Evolutionary conservation across 2,113 vertebrate species (phyloP).

Genomic region (Ailurus styani): DNA sequence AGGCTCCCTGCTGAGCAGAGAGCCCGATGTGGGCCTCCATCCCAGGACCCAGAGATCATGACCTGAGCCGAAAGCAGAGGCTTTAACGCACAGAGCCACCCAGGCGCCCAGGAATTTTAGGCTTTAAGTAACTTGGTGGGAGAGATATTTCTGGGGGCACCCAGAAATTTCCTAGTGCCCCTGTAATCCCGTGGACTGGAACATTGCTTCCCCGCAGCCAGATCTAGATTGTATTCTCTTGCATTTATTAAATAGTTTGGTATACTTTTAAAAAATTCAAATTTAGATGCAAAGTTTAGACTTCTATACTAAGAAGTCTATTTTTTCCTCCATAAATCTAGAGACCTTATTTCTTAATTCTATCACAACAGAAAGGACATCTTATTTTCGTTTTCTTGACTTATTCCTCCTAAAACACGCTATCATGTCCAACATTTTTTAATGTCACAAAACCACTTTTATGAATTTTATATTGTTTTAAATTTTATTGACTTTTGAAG

Average conservation of each 20-base stretch:
- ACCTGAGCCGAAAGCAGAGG: no score
- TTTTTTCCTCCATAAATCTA: background rate
- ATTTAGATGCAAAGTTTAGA: background rate
- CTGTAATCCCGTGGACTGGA: background rate
- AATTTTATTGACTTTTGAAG: background rate
- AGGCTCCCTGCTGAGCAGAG: no score
- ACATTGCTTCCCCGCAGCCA: background rate
- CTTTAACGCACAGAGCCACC: no score
- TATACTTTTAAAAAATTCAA: background rate
- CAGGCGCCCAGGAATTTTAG: background rate
- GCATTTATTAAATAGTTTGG: background rate
- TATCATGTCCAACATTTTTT: background rate
- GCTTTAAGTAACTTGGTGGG: background rate
- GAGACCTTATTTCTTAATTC: background rate
- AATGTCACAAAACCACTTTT: background rate
- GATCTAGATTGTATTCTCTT: background rate
- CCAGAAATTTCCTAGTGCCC: background rate
- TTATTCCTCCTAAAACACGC: background rate
- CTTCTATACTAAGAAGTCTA: background rate
- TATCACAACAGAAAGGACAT: background rate
- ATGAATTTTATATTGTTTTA: background rate
- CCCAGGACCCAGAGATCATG: no score
- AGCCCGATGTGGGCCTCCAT: no score
- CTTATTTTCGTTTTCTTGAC: background rate
- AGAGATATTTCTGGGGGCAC: background rate